Conservation (phyloP, 2,888 invertebrate genomes). For the Platypus cylindrus region DNA sequence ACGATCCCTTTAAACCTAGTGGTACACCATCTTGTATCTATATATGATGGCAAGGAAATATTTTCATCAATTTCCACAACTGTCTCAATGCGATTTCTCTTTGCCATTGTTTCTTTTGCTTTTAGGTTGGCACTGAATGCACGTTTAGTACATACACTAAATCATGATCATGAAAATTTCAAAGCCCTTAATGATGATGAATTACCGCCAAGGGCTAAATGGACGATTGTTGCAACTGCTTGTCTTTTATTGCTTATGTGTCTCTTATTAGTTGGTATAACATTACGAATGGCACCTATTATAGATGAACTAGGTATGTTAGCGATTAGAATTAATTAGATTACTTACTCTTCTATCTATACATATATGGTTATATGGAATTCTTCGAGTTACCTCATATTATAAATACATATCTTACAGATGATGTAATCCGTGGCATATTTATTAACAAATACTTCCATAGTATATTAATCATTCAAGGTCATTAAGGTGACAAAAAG, state of each 20-base stretch:
- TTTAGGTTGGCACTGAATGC: slow-evolving; percentile 17
- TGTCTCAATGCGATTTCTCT: neutral
- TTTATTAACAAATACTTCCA: too few relatives aligned
- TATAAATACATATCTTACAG: too few relatives aligned
- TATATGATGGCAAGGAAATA: too few relatives aligned
- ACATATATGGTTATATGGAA: too few relatives aligned
- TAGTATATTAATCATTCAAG: too few relatives aligned
- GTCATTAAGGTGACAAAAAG: too few relatives aligned
- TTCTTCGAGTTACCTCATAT: too few relatives aligned
- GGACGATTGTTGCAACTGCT: slow-evolving; percentile 86
- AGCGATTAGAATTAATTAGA: neutral
- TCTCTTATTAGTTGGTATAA: slow-evolving; percentile 79
- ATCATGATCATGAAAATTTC: slow-evolving; percentile 19
- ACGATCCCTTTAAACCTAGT: too few relatives aligned
- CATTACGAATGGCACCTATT: slow-evolving; percentile 84
- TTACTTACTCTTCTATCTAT: too few relatives aligned
- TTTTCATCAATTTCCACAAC: neutral
- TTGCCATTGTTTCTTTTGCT: neutral
- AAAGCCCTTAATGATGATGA: slow-evolving; percentile 56
- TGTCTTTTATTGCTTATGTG: slow-evolving; percentile 79
- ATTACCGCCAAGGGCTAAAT: slow-evolving; percentile 69
- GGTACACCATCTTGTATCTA: too few relatives aligned
- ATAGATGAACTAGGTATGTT: slow-evolving; percentile 83
- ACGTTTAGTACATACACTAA: slow-evolving; percentile 18
- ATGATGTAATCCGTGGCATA: too few relatives aligned